Percentiles rank a stretch among this genome's conserved stretches.
phyloP scores from a whole-genome alignment of 2,888 invertebrate species.

The Cordilura impudica region DNA sequence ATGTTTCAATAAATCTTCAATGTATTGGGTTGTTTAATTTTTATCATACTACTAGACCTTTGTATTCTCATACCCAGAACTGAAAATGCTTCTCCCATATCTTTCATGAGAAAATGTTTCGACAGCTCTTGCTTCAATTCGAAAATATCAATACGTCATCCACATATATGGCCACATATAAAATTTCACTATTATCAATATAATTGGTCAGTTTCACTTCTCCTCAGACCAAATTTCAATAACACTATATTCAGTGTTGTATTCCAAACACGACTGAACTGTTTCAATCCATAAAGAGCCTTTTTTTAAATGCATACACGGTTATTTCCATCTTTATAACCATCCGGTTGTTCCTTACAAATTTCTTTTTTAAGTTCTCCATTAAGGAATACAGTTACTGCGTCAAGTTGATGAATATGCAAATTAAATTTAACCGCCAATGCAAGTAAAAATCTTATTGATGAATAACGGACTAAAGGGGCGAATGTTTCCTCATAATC shows the following conservation, averaged over 20 bases:
- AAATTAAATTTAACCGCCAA: too few species aligned
- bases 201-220: conserved; percentile 52
- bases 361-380: too few species aligned
- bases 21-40: conserved; percentile 61
- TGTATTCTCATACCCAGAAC: conserved; percentile 57
- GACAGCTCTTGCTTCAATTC: conserved; percentile 54
- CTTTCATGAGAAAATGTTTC: conserved; percentile 60
- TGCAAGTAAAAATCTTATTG: too few species aligned
- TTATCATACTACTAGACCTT: conserved; percentile 19
- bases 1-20: conserved; percentile 35
- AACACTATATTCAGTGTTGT: too few species aligned
- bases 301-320: conserved; percentile 35
- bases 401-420: too few species aligned
- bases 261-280: conserved; percentile 46
- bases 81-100: conserved; percentile 57
- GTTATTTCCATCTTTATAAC: conserved; percentile 47
- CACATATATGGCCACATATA: conserved; percentile 64
- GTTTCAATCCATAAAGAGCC: conserved; percentile 43
- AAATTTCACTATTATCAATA: conserved; percentile 15
- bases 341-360: conserved; percentile 60
- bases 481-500: conserved; percentile 32
- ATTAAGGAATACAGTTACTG: conserved; percentile 58
- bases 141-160: conserved; percentile 63
- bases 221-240: too few species aligned
- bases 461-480: too few species aligned